phyloP scores from a whole-genome alignment of 2,888 invertebrate genomes.

The Sesia bembeciformis region DNA sequence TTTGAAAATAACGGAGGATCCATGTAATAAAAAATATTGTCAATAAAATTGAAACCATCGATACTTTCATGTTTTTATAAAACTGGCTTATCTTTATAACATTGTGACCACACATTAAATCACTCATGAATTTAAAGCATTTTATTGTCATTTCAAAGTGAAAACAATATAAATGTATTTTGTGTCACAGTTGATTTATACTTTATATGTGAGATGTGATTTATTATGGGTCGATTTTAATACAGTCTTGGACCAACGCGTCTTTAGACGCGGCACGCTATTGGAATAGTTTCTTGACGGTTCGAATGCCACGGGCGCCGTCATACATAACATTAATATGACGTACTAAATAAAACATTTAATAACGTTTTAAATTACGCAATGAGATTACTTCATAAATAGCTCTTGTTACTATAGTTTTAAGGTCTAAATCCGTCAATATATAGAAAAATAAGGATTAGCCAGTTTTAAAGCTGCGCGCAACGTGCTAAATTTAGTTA shows the following conservation, averaged over 20 bases:
- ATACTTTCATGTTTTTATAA: slow-evolving; percentile 8
- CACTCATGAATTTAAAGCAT: slow-evolving; percentile 65
- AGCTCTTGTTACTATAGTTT: too few relatives aligned
- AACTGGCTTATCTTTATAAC: not conserved
- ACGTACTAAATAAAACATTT: slow-evolving; percentile 17
- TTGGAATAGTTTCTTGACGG: slow-evolving; percentile 6
- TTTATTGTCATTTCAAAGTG: slow-evolving; percentile 67
- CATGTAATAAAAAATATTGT: not conserved
- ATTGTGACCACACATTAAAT: slow-evolving; percentile 40
- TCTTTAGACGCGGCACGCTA: slow-evolving; percentile 15
- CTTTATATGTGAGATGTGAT: slow-evolving; percentile 68
- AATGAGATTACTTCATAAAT: not conserved
- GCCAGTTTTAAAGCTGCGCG: too few relatives aligned
- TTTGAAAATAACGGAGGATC: too few relatives aligned
- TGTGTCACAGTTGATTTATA: slow-evolving; percentile 67
- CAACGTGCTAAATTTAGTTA: too few relatives aligned
- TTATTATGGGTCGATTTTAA: slow-evolving; percentile 54
- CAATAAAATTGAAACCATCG: not conserved
- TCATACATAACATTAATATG: slow-evolving; percentile 26
- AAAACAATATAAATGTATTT: slow-evolving; percentile 73
- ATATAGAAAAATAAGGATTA: too few relatives aligned
- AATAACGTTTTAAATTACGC: not conserved
- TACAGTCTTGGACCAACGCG: slow-evolving; percentile 43
- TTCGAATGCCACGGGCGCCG: slow-evolving; percentile 21
- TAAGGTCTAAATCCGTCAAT: too few relatives aligned